phyloP scores from a whole-genome alignment of 2,113 vertebrate species.

The Psilopsiagon aurifrons region DNA sequence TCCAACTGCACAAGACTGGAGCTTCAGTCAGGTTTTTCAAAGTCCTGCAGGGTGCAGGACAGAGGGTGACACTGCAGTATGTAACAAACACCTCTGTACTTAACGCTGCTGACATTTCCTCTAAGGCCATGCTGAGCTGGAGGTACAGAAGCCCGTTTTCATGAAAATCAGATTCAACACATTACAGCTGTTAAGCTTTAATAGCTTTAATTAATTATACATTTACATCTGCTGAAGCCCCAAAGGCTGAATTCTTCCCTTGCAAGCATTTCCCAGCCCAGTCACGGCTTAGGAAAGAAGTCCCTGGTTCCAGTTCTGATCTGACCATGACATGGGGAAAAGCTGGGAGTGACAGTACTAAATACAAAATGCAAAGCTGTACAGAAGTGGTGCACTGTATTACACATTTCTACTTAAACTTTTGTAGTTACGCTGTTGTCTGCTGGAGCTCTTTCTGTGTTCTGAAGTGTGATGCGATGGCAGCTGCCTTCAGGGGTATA shows the following conservation, averaged over 20 bases:
- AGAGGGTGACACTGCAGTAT: background rate
- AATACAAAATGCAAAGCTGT: background rate
- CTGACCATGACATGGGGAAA: background rate
- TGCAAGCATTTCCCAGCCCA: background rate
- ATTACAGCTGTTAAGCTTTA: background rate
- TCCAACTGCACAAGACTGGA: background rate
- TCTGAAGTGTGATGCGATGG: background rate
- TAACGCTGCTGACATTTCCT: background rate
- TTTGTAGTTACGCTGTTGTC: background rate
- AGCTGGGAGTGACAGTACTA: background rate
- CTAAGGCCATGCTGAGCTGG: background rate
- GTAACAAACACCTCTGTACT: background rate
- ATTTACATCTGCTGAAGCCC: background rate
- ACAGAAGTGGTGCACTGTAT: background rate
- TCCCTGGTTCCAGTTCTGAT: background rate
- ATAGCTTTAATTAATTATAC: background rate
- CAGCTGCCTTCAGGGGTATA: conserved; percentile 20
- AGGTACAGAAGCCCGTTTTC: background rate
- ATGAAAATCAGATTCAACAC: background rate
- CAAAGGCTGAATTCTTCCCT: background rate
- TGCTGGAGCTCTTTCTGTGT: background rate
- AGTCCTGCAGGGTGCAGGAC: background rate
- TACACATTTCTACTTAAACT: background rate
- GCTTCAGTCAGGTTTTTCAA: background rate
- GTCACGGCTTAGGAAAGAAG: background rate